Percentiles rank a stretch among this genome's conserved stretches.
Conservation (phyloP, 2,113 vertebrate genomes). For the Meles meles region DNA sequence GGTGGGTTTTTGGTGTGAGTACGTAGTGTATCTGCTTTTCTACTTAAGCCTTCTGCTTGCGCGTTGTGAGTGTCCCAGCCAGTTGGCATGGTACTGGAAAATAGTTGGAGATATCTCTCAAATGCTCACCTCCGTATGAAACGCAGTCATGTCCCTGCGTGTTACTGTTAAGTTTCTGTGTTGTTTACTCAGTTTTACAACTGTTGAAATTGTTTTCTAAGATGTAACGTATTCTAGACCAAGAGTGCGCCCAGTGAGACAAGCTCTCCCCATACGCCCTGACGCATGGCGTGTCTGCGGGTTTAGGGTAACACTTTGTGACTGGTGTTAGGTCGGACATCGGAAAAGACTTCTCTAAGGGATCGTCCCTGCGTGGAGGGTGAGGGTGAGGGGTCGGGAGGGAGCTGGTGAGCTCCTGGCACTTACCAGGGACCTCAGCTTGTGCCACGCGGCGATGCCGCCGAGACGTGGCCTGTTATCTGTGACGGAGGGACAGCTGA, state of each 20-base stretch:
- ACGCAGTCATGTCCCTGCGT: neutral
- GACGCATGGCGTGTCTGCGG: neutral
- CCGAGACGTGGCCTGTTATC: neutral
- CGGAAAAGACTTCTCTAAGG: neutral
- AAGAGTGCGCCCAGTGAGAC: neutral
- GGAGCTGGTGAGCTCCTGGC: neutral
- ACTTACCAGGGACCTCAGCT: neutral
- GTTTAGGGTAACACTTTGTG: neutral
- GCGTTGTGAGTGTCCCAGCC: neutral
- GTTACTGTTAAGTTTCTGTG: neutral
- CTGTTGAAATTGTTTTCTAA: neutral
- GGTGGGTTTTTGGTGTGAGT: neutral
- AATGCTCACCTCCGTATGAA: neutral
- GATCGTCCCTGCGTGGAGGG: rapidly evolving
- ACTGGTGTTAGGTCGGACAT: neutral
- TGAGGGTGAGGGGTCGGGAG: neutral
- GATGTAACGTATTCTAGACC: neutral
- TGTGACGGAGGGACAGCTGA: neutral
- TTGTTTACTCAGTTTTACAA: neutral
- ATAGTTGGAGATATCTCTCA: neutral
- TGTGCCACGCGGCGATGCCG: no score
- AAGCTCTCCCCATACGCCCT: neutral
- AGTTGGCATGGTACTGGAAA: neutral
- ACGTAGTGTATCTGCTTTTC: neutral
- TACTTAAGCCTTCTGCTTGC: neutral